Base-by-base conservation (phyloP, 2,888 invertebrate species). In the Drosophila diplacantha region DNA sequence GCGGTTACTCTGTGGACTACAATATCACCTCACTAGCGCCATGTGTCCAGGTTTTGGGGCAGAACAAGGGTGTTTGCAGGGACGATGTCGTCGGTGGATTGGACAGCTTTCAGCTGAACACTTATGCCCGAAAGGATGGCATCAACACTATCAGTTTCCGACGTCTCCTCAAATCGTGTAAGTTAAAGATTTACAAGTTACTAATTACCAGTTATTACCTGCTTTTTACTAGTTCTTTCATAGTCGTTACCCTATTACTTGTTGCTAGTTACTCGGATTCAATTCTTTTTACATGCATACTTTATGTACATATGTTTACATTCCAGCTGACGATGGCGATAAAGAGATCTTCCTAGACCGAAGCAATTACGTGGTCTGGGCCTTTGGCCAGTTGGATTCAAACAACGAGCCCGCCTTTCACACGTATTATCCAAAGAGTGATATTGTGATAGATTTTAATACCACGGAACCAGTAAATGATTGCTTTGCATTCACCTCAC, bases 41-140 rank as follows among this genome's bases (percentile, higher is more conserved):
- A 93, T 96, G 96, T 84, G 93, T 94, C 43, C 95, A 94, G 88
- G 95, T 96, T 62, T 89, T 96, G 77, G 96, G 95, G 2, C 93
- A 92, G 78, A 94, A 95, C 87, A 93, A 91, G 86, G 97, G 96
- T 37, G 96, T 96, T 35, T 97, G 97, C 77, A 92, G 92, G 71
- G 97, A 97, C 87, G 92, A 92, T 61, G 88, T 92, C n/a, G 91
- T 96, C 3, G 96, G 95, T 29, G 95, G 95, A 0, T 90, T 92
- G 72, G 95, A 96, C 85, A 93, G 92, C 86, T 93, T 94, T 86
- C 96, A 96, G 89, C 88, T 96, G 76, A 93, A 93, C 85, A 93
- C 93, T 2, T 93, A 93, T 44, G 89, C 90, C 2, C 90, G 94
- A 72, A 92, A 92, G 75, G 91, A 93, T 87, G 95, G 95, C 0